A percentile compares a stretch with the other conserved stretches of the same genome.
phyloP scores from a whole-genome alignment of 2,888 invertebrate species.

The Heliconius ismenius region DNA sequence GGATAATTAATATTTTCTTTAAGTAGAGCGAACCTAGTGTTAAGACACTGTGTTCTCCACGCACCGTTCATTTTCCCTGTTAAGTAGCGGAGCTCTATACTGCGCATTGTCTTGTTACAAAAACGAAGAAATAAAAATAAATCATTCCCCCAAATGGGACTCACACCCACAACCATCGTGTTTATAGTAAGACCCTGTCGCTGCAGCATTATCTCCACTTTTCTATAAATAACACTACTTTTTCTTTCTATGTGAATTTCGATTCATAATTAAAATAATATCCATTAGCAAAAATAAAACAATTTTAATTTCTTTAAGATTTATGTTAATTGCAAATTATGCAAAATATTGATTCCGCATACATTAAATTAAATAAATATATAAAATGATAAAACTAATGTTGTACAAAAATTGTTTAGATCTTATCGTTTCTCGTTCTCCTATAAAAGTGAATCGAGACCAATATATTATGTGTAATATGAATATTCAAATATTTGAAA shows the following conservation, averaged over 20 bases:
- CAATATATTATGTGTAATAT: slow-evolving; percentile 28
- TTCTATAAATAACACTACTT: too few species aligned
- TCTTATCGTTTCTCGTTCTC: background rate
- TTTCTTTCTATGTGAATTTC: background rate
- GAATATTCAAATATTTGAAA: slow-evolving; percentile 19
- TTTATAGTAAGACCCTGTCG: too few species aligned
- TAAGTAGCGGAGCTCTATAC: too few species aligned
- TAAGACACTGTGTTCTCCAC: too few species aligned
- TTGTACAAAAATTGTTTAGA: slow-evolving; percentile 3
- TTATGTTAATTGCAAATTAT: slow-evolving; percentile 3
- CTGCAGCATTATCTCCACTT: too few species aligned
- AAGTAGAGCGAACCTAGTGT: too few species aligned
- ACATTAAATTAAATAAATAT: slow-evolving; percentile 13
- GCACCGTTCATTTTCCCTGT: too few species aligned
- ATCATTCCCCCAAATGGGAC: too few species aligned
- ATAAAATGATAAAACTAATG: background rate
- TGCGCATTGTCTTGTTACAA: too few species aligned
- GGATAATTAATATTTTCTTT: too few species aligned
- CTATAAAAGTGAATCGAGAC: slow-evolving; percentile 13
- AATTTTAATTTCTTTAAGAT: background rate
- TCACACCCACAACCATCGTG: too few species aligned
- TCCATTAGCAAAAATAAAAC: background rate
- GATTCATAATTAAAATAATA: background rate
- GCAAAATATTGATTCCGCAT: slow-evolving; percentile 4
- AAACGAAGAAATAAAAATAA: too few species aligned